Evolutionary conservation across 1,140 invertebrate genomes (phyloP), one percentile per base, ranked within the genome.

Genomic region (Planococcus citri): DNA sequence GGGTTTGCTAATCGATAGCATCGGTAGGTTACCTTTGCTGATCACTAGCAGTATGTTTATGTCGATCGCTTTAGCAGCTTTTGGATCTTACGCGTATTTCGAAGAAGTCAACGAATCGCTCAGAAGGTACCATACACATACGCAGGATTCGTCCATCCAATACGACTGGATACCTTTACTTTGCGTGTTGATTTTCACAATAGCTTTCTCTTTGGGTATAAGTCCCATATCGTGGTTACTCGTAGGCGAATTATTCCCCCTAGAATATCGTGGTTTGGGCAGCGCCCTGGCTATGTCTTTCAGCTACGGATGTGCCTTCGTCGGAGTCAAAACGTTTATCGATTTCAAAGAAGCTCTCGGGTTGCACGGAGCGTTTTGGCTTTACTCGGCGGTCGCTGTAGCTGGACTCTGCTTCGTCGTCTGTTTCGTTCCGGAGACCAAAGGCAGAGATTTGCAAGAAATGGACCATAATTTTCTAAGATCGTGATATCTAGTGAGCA

Each of bases 171-270:
- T 91, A 72, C 88, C 89, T 10, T 76, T 91, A 38, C 80, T 88
- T n/a, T 91, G 89, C 78, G 89, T 90, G 10, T 78, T 91, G 61
- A 85, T 90, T 57, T 90, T 91, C 76, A 90, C 89, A 1, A 85
- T 90, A 3, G 89, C 89, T 21, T 92, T 94, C 78, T 88, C 90
- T 0, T 80, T 94, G 71, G 92, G 92, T 27, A 92, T 93, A 75
- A 91, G 90, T 76, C 92, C 92, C 51, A 92, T 94, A 77, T 92
- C 91, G 22, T 90, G 89, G 83, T 80, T 94, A 71, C 83, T 94
- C 69, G 89, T 92, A 76, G 91, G 89, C 61, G 92, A 94, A 80
- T 81, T 94, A 21, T 94, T 94, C 77, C 89, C 91, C 20, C 79
- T 92, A 57, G 88, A 91, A 77, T 90, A 91, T 74, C 83, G 91